Evolutionary conservation across 1,140 invertebrate species (phyloP).

Genomic region (Scaptomyza pallida): DNA sequence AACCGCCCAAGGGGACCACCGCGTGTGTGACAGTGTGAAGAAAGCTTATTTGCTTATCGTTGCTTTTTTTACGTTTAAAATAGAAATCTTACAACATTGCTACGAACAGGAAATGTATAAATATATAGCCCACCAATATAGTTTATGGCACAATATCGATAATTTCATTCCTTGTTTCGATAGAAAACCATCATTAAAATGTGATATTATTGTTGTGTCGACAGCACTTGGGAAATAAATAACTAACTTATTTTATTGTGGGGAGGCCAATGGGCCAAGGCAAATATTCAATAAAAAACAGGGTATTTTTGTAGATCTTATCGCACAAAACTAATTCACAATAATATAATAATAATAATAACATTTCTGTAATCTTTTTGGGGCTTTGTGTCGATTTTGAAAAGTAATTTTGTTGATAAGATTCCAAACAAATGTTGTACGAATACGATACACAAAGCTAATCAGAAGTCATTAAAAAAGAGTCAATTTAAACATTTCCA

Average conservation of each 20-base stretch:
- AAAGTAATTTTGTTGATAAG: constrained; percentile 73
- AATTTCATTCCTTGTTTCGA: constrained; percentile 55
- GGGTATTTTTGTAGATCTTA: constrained; percentile 63
- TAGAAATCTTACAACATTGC: constrained; percentile 35
- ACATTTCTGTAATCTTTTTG: constrained; percentile 74
- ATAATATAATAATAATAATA: constrained; percentile 76
- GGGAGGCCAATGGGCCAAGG: neutral
- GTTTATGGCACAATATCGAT: constrained; percentile 77
- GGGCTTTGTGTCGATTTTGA: constrained; percentile 62
- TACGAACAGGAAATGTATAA: constrained; percentile 34
- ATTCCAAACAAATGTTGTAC: constrained; percentile 38
- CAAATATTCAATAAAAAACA: constrained; percentile 1
- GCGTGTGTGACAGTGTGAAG: constrained; percentile 19
- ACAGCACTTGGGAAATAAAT: constrained; percentile 71
- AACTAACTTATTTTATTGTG: constrained; percentile 79
- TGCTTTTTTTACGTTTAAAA: constrained; percentile 6
- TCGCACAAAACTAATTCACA: constrained; percentile 72
- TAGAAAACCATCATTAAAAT: constrained; percentile 61
- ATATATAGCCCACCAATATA: constrained; percentile 26
- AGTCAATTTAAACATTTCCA: constrained; percentile 37
- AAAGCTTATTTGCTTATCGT: constrained; percentile 23
- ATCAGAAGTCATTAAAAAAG: constrained; percentile 40
- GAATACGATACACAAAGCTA: constrained; percentile 31
- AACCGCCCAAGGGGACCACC: constrained; percentile 27
- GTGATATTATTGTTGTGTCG: constrained; percentile 60